Base-by-base conservation (phyloP, 2,888 invertebrate species). In the Mimachlamys varia region DNA sequence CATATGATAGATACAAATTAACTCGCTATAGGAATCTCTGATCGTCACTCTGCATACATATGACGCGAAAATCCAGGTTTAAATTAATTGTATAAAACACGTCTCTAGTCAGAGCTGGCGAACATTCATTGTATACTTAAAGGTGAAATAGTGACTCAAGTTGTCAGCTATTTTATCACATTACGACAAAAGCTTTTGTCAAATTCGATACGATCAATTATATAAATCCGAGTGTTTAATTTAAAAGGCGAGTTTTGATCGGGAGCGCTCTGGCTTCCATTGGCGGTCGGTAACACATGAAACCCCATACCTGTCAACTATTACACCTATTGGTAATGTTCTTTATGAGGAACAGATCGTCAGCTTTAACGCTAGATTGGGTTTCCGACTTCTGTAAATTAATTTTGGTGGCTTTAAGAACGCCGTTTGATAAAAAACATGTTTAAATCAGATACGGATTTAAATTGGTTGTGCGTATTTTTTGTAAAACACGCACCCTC, bases 221-320 rank as follows among this genome's bases (percentile, higher is more conserved):
- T 76, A 76, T 76, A 76, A 76, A 76, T 76, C 76, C 76, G 76
- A 33, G 76, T 76, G 76, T 76, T 76, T 76, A 76, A 76, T 76
- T 76, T 76, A 76, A 76, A 76, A 33, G 76, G 76, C 27, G 76
- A 76, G 76, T 76, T 76, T 76, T 33, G 76, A 76, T 76, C 76
- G 7, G 76, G 76, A 76, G 76, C 76, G 76, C 0, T 33, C 76
- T 76, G n/a, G 76, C 33, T 12, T 76, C 33, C 33, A 76, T 33
- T 33, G 76, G 33, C 33, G 27, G 27, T 13, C 76, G 0, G 76
- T 76, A 76, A 76, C 27, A 33, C 76, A 10, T 76, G 76, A 76
- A 76, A 76, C 15, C 76, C 33, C 12, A 76, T 76, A 76, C 7
- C 33, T 12, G 76, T 76, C 76, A 76, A 76, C 76, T 76, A 76